These are phyloP conservation scores for Calameuta pallipes DNA, from an alignment of 2,888 invertebrate genomes.

Conservation along the genomic window DNA sequence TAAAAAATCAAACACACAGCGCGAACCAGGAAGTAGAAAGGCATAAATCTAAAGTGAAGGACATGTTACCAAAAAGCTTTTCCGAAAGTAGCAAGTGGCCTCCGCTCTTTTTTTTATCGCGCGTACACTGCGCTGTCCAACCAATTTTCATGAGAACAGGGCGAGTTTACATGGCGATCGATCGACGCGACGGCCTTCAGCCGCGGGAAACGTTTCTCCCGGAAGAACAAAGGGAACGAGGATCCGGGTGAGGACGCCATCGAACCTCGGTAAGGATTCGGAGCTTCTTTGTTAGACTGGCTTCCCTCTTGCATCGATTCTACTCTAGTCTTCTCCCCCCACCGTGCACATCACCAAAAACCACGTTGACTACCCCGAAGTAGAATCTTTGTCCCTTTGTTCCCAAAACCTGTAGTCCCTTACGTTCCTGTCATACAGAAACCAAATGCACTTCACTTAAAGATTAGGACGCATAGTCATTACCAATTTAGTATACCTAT, in stretches of 20 bases:
- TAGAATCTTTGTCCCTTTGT: background rate
- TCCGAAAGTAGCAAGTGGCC: background rate
- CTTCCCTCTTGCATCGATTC: slow-evolving; percentile 3
- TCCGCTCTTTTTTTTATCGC: background rate
- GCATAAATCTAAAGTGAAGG: background rate
- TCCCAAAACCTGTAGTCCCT: background rate
- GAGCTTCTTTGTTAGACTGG: background rate
- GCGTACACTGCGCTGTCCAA: background rate
- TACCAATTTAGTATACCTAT: background rate
- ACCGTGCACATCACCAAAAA: background rate
- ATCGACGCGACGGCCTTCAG: background rate
- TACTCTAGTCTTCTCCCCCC: background rate
- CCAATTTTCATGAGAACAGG: background rate
- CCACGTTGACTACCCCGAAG: background rate
- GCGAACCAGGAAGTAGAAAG: background rate
- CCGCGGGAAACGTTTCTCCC: background rate
- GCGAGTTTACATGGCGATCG: background rate
- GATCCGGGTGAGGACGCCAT: background rate
- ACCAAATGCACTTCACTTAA: background rate
- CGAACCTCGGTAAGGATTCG: background rate
- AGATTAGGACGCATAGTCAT: too few species aligned
- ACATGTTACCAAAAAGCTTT: background rate
- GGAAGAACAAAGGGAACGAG: background rate
- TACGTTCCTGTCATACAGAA: background rate
- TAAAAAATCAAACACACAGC: background rate